Evolutionary conservation across 2,797 vertebrate genomes (phyloP).

Genomic region (Leucoraja ocellata): DNA sequence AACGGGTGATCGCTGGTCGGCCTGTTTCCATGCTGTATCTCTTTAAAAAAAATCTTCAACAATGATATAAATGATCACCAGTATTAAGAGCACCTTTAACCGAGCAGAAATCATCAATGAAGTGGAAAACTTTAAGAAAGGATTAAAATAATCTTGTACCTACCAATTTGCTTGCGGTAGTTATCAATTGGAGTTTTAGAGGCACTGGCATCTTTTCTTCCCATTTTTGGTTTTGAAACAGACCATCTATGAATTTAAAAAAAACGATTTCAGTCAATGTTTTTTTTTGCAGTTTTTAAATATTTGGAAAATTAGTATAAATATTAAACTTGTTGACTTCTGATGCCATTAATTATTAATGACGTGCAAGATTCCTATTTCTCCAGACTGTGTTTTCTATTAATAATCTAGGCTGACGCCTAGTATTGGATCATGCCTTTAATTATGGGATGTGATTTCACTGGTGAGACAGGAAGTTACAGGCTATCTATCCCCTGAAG

Average conservation of each 20-base stretch:
- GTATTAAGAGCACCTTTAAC: too few relatives aligned
- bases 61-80: too few relatives aligned
- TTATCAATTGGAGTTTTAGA: slow-evolving; percentile 80
- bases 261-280: not conserved
- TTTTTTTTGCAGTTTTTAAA: not conserved
- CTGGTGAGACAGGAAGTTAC: not conserved
- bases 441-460: not conserved
- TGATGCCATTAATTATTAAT: not conserved
- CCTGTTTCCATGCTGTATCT: too few relatives aligned
- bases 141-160: slow-evolving; percentile 47
- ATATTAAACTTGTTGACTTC: not conserved
- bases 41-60: too few relatives aligned
- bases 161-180: slow-evolving; percentile 95
- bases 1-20: too few relatives aligned
- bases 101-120: too few relatives aligned
- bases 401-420: not conserved
- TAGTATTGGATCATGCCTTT: too few relatives aligned
- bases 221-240: slow-evolving; percentile 61
- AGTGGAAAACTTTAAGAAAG: not conserved
- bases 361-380: not conserved
- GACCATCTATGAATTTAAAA: slow-evolving; percentile 3
- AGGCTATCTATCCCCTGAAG: not conserved
- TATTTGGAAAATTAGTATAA: not conserved
- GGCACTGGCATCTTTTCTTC: slow-evolving; percentile 78
- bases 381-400: not conserved